These are phyloP conservation scores for Stramonita haemastoma DNA, from an alignment of 2,888 invertebrate genomes.

Conservation along the genomic window DNA sequence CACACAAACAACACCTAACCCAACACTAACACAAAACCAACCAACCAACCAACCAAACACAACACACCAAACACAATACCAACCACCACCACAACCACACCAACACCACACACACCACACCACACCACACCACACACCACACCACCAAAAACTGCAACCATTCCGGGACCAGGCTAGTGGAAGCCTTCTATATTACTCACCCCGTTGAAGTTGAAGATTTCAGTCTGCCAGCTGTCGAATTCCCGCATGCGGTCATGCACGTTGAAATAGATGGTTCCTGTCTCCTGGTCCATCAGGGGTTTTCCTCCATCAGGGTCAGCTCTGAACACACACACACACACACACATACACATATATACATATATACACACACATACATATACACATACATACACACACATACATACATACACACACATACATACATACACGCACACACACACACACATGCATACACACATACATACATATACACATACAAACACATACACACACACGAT, in stretches of 20 bases:
- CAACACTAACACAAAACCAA: neutral
- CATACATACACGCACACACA: neutral
- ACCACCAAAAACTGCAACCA: neutral
- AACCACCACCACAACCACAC: neutral
- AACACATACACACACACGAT: neutral
- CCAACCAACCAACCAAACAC: neutral
- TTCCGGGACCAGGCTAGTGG: neutral
- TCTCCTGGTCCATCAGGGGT: slow-evolving; percentile 73
- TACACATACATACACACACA: neutral
- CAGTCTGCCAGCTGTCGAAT: slow-evolving; percentile 58
- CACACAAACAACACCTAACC: neutral
- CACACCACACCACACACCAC: neutral
- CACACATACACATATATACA: neutral
- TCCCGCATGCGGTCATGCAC: slow-evolving; percentile 60
- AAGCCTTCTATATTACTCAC: slow-evolving; percentile 44
- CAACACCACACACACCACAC: neutral
- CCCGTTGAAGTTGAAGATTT: slow-evolving; percentile 66
- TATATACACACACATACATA: neutral
- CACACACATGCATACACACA: neutral
- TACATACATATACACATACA: neutral
- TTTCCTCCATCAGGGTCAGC: slow-evolving; percentile 76
- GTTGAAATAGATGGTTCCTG: slow-evolving; percentile 69
- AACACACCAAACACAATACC: neutral
- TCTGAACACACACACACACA: slow-evolving; percentile 61
- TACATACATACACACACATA: neutral